Conservation (phyloP, 2,113 vertebrate genomes). For the Myiozetetes cayanensis region DNA sequence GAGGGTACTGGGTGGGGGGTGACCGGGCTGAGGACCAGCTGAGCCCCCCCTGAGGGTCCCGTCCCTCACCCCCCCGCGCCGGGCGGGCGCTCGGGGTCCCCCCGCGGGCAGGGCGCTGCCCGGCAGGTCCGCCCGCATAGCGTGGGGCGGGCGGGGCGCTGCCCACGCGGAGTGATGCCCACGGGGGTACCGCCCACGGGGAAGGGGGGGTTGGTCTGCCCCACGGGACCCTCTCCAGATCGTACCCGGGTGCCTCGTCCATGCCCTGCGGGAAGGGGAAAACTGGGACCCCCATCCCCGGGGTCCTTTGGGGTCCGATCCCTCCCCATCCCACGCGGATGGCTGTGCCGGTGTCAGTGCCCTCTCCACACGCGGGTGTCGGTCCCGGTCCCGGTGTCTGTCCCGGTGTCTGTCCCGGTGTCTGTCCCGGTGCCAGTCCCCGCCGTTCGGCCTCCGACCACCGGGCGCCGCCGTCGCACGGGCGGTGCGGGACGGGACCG, state of each 20-base stretch:
- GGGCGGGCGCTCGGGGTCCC: background rate
- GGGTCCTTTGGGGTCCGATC: background rate
- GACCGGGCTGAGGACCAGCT: background rate
- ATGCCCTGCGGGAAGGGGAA: background rate
- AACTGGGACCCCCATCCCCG: no score
- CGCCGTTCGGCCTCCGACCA: constrained; percentile 3
- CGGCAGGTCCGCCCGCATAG: background rate
- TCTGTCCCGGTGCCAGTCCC: background rate
- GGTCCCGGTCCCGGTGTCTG: background rate
- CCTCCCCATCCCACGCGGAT: background rate
- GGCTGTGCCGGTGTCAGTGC: no score
- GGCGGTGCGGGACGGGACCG: background rate
- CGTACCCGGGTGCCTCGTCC: background rate
- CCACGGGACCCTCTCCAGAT: background rate
- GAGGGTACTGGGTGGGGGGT: background rate
- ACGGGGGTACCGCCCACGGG: background rate
- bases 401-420: background rate
- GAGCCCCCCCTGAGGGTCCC: background rate
- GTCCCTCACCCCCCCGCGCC: background rate
- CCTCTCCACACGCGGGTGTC: no score
- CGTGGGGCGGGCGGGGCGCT: background rate
- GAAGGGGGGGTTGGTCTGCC: background rate
- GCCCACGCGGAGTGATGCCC: background rate
- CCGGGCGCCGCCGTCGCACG: background rate
- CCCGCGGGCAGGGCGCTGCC: background rate